Evolutionary conservation across 2,888 invertebrate species (phyloP), one percentile per base, ranked within the genome.

Genomic region (Lepidochitona cinerea): DNA sequence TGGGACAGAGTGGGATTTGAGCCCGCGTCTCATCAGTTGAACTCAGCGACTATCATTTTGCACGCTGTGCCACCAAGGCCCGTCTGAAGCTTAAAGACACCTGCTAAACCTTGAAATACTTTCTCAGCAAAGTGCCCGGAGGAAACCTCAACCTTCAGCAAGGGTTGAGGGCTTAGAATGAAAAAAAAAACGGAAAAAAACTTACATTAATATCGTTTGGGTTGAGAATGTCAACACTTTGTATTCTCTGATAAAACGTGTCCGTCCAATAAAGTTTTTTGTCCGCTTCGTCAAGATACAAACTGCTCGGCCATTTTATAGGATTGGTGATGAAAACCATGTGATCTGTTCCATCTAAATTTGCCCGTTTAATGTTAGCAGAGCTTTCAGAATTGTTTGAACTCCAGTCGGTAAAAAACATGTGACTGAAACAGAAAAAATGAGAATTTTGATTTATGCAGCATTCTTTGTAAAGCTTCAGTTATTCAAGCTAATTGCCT

Each of bases 261-360:
- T 85, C 85, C 0, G 83, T 80, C 83, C 84, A 84, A 75, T 84
- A 85, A 2, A 85, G 75, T 1, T 70, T 77, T 32, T 79, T 68
- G 0, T 41, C 68, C 1, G 12, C 26, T 23, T 54, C 33, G 64
- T 84, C 94, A n/a, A 95, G 91, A 3, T 94, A 94, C 69, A 96
- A 92, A 12, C 96, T 95, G 85, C 93, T 94, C 3, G 96, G 96
- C 95, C 95, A 95, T 85, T 93, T 93, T 77, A 95, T 91, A 52
- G 91, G 91, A 0, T 84, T 81, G 75, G 88, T 90, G 14, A 76
- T 72, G n/a, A 75, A 78, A 26, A 35, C 74, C 67, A 95, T 95
- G 85, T 96, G 95, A 86, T 97, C 96, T 5, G 95, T 94, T 0
- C 99, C 99, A 85, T 99, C 98, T 96, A 99, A 96, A 68, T 96